These are phyloP conservation scores for Adelphocoris suturalis DNA, from an alignment of 2,888 invertebrate species.

Conservation along the genomic window DNA sequence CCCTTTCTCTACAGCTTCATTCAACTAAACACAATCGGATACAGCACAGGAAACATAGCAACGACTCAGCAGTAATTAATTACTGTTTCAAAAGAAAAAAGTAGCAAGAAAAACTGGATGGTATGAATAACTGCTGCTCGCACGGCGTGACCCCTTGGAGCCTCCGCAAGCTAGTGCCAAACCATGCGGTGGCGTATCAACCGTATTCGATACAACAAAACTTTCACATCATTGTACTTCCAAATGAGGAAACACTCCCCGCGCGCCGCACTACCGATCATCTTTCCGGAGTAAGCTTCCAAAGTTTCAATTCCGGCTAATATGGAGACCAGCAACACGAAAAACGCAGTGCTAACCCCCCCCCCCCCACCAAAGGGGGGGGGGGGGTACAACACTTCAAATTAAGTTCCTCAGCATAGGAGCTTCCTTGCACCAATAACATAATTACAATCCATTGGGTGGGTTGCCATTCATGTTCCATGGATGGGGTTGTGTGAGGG, in stretches of 20 bases:
- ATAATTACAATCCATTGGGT: no score
- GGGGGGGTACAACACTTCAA: no score
- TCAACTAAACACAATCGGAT: slow-evolving; percentile 10
- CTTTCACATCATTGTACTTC: slow-evolving; percentile 7
- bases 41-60: not conserved
- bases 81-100: not conserved
- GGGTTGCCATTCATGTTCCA: no score
- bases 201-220: not conserved
- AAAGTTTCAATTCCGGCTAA: no score
- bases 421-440: no score
- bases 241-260: not conserved
- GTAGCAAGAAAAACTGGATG: not conserved
- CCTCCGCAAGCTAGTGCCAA: not conserved
- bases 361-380: no score
- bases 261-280: not conserved
- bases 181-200: not conserved
- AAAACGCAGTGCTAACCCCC: no score
- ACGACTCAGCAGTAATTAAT: not conserved
- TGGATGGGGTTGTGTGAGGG: no score
- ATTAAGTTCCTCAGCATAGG: no score
- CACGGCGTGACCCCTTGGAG: slow-evolving; percentile 5
- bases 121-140: not conserved
- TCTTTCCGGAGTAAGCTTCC: not conserved
- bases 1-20: not conserved
- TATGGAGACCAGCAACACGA: no score